Evolutionary conservation across 2,888 invertebrate genomes (phyloP), one percentile per base, ranked within the genome.

Genomic region (Timema cristinae): DNA sequence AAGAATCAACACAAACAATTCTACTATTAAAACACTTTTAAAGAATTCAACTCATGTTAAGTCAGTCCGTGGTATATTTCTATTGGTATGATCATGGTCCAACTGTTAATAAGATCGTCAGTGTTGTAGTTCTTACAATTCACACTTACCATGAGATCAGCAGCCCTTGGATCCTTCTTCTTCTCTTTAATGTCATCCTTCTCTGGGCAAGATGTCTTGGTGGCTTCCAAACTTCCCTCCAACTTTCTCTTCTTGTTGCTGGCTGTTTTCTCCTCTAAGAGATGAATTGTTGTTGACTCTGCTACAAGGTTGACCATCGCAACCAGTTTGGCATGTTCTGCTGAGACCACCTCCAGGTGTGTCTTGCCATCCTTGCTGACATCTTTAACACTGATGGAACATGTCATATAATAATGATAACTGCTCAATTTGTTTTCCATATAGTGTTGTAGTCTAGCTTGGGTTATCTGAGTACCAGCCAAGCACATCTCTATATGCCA

Each of bases 141-240:
- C 2, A 32, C 32, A 77, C 80, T 82, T 84, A 91, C 91, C 85
- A 92, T 88, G 74, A 92, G 88, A 80, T 92, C 91, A 0, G 89
- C 86, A 1, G 89, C 84, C 77, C 83, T 84, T 7, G 82, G 81
- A 77, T 84, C 83, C 76, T 84, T 84, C 76, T 84, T 84, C 50
- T 87, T 87, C 11, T 82, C 84, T 52, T 83, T 81, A 77, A 88
- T 88, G 77, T 89, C 89, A 54, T 89, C 89, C 73, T 87, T 83
- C 54, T 79, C 78, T 52, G 77, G 84, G 63, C 81, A 77, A 2
- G 81, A 76, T 73, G 81, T 79, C 78, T 86, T 86, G 0, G 83
- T 78, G 61, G 73, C 75, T 15, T 68, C 71, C 54, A 11, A 11
- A 52, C 63, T 15, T 72, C 73, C 74, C 67, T 49, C 70, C 61